These are phyloP conservation scores for Prionace glauca DNA, from an alignment of 2,797 vertebrate species.

Conservation along the genomic window DNA sequence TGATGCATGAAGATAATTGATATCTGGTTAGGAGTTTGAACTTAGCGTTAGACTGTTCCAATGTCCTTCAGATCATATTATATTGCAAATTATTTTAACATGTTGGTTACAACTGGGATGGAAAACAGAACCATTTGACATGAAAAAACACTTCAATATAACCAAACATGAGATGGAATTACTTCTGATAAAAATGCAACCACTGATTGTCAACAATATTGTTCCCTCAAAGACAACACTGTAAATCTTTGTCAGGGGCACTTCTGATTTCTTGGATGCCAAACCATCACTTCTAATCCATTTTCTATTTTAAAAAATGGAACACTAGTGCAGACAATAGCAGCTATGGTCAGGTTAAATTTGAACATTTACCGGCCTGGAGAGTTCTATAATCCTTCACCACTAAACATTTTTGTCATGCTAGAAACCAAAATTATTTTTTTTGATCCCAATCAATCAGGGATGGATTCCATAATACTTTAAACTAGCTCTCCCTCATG, in stretches of 20 bases:
- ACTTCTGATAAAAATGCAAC: background rate
- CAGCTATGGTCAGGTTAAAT: background rate
- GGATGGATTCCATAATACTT: background rate
- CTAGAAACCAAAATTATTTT: background rate
- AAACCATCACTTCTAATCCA: background rate
- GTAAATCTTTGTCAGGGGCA: background rate
- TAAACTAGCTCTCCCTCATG: background rate
- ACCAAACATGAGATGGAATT: background rate
- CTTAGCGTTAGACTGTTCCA: background rate
- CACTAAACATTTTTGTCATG: background rate
- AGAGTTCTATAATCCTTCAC: background rate
- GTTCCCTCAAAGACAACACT: background rate
- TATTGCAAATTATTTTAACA: background rate
- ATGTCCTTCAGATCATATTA: background rate
- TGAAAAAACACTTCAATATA: background rate
- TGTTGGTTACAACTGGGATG: background rate
- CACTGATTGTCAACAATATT: background rate
- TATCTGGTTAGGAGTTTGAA: background rate
- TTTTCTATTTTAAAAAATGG: background rate
- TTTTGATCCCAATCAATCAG: background rate
- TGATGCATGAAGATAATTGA: background rate
- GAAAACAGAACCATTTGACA: background rate
- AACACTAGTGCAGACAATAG: background rate
- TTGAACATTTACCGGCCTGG: background rate
- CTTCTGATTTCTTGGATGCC: background rate